These are phyloP conservation scores for Prunella fulvescens DNA, from an alignment of 2,113 vertebrate genomes.

Conservation along the genomic window DNA sequence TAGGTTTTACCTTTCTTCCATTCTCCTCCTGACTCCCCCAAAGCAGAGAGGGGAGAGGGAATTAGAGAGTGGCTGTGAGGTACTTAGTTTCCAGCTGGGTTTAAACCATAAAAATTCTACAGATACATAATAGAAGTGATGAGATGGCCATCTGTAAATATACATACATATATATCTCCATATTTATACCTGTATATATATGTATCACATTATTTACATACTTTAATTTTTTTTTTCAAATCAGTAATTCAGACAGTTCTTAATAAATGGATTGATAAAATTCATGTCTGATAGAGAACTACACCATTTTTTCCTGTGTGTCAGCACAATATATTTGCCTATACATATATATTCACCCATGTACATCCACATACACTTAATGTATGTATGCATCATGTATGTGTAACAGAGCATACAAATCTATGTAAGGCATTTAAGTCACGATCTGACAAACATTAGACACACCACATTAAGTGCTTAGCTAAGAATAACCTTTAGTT, in stretches of 20 bases:
- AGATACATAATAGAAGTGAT: not conserved
- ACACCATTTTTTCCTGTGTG: not conserved
- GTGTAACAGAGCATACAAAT: conserved; percentile 17
- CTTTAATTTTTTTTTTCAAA: not conserved
- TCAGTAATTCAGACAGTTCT: not conserved
- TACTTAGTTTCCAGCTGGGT: not conserved
- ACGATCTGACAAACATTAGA: conserved; percentile 19
- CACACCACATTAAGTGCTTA: conserved; percentile 8
- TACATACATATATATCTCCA: not conserved
- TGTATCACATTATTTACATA: not conserved
- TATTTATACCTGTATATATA: not conserved
- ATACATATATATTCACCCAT: not conserved
- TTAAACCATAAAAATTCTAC: not conserved
- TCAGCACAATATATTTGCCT: not conserved
- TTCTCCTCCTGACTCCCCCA: not conserved
- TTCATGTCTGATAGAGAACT: not conserved
- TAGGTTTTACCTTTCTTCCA: not conserved
- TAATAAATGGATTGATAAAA: not conserved
- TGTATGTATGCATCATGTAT: not conserved
- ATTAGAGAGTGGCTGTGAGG: not conserved
- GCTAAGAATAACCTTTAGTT: not conserved
- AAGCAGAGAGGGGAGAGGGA: not conserved
- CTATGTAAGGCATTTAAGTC: not conserved
- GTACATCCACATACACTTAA: not conserved
- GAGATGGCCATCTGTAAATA: conserved; percentile 48